These are phyloP conservation scores for Lytechinus variegatus DNA, from an alignment of 35 echinoderm and acorn worm species.

Conservation along the genomic window DNA sequence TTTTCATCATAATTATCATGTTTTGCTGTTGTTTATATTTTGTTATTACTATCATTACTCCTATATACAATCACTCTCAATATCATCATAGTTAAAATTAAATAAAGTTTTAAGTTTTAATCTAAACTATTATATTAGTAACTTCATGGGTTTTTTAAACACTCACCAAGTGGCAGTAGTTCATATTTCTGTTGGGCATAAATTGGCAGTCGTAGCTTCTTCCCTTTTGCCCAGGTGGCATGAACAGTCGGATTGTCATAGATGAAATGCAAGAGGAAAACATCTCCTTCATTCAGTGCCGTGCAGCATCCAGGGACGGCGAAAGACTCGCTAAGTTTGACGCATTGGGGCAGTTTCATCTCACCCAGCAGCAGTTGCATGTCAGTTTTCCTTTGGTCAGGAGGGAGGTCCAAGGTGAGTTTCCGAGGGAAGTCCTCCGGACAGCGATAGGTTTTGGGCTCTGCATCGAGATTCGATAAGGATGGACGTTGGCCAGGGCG, in stretches of 20 bases:
- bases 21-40: too few relatives aligned
- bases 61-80: too few relatives aligned
- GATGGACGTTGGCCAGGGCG: neutral
- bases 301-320: neutral
- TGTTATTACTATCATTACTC: too few relatives aligned
- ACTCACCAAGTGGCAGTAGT: conserved; percentile 36
- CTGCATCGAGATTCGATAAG: neutral
- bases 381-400: neutral
- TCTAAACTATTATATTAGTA: too few relatives aligned
- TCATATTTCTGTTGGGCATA: conserved; percentile 29
- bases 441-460: neutral
- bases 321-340: neutral
- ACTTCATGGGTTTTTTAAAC: neutral
- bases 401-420: neutral
- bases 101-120: too few relatives aligned
- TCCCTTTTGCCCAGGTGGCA: neutral
- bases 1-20: too few relatives aligned
- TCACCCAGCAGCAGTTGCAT: neutral
- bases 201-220: conserved; percentile 4
- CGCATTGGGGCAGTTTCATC: neutral
- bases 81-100: too few relatives aligned
- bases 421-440: neutral
- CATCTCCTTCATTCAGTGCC: neutral
- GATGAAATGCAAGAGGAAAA: conserved; percentile 23
- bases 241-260: neutral